A percentile compares a stretch with the other conserved stretches of the same genome.
phyloP scores from a whole-genome alignment of 2,113 vertebrate genomes.

The Pao palembangensis region DNA sequence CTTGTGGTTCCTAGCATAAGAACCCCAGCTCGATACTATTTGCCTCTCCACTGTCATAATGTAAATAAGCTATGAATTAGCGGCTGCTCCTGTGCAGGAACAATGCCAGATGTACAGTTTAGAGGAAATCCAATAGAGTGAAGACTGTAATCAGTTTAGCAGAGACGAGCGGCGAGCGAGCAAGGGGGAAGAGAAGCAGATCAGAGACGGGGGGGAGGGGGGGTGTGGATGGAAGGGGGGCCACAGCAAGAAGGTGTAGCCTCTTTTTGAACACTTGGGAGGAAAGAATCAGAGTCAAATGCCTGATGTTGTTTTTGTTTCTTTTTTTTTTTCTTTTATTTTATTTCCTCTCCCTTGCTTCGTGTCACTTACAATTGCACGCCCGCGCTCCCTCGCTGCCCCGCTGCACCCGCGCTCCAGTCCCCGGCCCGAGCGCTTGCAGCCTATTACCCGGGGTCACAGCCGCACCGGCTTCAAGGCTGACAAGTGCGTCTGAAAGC shows the following conservation, averaged over 20 bases:
- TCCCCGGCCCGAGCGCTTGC: conserved; percentile 45
- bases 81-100: conserved; percentile 52
- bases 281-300: neutral
- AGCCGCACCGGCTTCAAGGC: conserved; percentile 73
- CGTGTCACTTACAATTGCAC: conserved; percentile 13
- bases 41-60: conserved; percentile 63
- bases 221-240: conserved; percentile 13
- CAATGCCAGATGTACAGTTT: conserved; percentile 66
- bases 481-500: conserved; percentile 74
- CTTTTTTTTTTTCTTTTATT: neutral
- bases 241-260: conserved; percentile 8
- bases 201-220: conserved; percentile 8
- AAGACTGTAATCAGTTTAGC: conserved; percentile 66
- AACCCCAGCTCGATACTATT: conserved; percentile 38
- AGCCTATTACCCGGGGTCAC: conserved; percentile 73
- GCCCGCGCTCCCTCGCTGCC: too few relatives aligned
- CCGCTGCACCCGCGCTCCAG: conserved; percentile 6
- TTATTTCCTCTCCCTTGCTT: neutral
- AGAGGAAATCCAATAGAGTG: conserved; percentile 69
- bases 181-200: conserved; percentile 12
- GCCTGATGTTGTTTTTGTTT: neutral
- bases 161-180: conserved; percentile 33
- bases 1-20: conserved; percentile 28
- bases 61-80: conserved; percentile 74
- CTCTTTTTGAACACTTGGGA: neutral